Conservation (phyloP, 2,797 vertebrate genomes). For the Acrossocheilus fasciatus region DNA sequence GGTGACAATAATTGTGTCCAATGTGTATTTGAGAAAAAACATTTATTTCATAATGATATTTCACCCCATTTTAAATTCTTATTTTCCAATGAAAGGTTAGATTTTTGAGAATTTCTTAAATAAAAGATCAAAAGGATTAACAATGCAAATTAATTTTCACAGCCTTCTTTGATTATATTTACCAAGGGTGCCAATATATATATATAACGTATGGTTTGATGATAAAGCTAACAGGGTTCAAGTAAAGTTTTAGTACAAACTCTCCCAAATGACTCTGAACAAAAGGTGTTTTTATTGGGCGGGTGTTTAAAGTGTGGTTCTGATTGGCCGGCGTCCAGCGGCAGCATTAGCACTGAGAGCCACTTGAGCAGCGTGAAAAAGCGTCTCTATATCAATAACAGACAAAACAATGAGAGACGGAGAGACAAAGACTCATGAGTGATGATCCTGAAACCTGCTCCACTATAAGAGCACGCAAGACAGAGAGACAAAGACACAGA, state of each 20-base stretch:
- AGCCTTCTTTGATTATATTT: too few relatives aligned
- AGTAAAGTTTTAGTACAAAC: neutral
- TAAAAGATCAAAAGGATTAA: too few relatives aligned
- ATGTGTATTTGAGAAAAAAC: too few relatives aligned
- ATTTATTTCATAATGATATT: too few relatives aligned
- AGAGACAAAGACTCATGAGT: conserved; percentile 42
- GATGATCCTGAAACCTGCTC: conserved; percentile 36
- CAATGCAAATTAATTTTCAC: too few relatives aligned
- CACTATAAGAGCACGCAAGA: neutral
- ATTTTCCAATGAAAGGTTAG: too few relatives aligned
- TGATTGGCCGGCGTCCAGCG: conserved; percentile 55
- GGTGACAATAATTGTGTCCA: too few relatives aligned
- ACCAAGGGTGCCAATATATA: too few relatives aligned
- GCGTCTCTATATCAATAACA: conserved; percentile 42
- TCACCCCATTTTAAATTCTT: too few relatives aligned
- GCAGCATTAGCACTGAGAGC: conserved; percentile 54
- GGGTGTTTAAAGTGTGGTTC: conserved; percentile 14
- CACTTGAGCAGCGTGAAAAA: conserved; percentile 31
- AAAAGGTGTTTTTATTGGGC: conserved; percentile 12
- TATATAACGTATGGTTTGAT: neutral
- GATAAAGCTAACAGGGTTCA: neutral
- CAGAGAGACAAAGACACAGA: neutral
- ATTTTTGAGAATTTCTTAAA: too few relatives aligned
- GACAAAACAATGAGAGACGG: conserved; percentile 21
- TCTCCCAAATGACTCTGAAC: neutral